Evolutionary conservation across 2,113 vertebrate species (phyloP), one percentile per base, ranked within the genome.

Genomic region (Paramisgurnus dabryanus): DNA sequence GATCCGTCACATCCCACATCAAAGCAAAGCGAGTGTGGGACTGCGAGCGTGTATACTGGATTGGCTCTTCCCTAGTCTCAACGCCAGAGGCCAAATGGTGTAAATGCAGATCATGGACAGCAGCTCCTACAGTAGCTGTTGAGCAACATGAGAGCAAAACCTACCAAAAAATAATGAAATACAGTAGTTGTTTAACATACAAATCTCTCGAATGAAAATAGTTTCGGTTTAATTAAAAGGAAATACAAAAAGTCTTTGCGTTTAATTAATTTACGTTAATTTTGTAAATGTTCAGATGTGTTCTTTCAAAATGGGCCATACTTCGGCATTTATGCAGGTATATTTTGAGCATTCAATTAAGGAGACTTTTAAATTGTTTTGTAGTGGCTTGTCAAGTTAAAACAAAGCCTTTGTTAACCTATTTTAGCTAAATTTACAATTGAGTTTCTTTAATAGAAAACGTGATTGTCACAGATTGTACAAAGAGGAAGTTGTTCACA

Each of bases 1-100:
- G 88, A 93, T 93, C 91, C 88, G 90, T 91, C 91, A 92, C 90
- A 89, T 92, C 89, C 89, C 83, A 91, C 90, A 91, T 93, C 91
- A 92, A 93, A 93, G 91, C 83, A 50, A 74, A 85, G 57, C 9
- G 34, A 60, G 71, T 67, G 71, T 45, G 70, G 41, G 34, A 58
- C 17, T 58, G n/a, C 3, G 61, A 53, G 77, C 61, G 39, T 69
- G 41, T 78, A 61, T 69, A n/a, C 61, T 34, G 45, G 61, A 69
- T 75, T 27, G 73, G 79, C 81, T 83, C 81, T 78, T 65, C 60
- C 69, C 39, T 12, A 66, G 69, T 60, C 43, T 40, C 53, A 71
- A 18, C 34, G 73, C 79, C 79, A 85, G 75, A 58, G 40, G 45
- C 60, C 6, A 45, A 57, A 58, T 63, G 43, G 75, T 63, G 82